Evolutionary conservation across 2,797 vertebrate species (phyloP).

Genomic region (Hyperoplus lanceolatus): DNA sequence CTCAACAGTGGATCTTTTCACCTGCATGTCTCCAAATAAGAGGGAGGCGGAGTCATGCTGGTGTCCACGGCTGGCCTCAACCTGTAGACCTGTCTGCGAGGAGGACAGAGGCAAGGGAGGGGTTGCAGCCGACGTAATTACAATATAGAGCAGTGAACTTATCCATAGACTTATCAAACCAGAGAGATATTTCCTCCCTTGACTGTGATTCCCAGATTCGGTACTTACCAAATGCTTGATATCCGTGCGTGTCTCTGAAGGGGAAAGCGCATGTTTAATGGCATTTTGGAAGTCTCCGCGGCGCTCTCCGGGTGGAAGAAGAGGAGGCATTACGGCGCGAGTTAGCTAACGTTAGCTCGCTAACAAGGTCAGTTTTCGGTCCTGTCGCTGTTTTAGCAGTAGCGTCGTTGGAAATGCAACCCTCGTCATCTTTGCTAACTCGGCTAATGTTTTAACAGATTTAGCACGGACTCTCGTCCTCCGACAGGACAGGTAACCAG

Average conservation of each 20-base stretch:
- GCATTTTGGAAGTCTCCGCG: conserved; percentile 68
- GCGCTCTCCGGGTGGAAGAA: conserved; percentile 58
- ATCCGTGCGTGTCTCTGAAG: conserved; percentile 12
- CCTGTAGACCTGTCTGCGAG: conserved; percentile 75
- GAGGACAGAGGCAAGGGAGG: conserved; percentile 72
- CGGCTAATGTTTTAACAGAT: background rate
- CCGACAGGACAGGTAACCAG: conserved; percentile 35
- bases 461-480: background rate
- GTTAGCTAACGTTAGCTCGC: conserved; percentile 82
- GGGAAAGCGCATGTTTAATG: conserved; percentile 69
- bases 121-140: conserved; percentile 58
- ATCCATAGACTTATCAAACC: conserved; percentile 39
- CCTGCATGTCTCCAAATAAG: conserved; percentile 53
- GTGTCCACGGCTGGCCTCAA: conserved; percentile 70
- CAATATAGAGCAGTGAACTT: conserved; percentile 47
- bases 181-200: background rate
- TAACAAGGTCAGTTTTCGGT: conserved; percentile 83
- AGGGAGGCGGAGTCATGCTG: conserved; percentile 72
- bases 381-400: background rate
- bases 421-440: background rate
- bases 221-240: background rate
- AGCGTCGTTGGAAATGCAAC: background rate
- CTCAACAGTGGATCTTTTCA: conserved; percentile 37
- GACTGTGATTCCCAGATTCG: conserved; percentile 4
- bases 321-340: conserved; percentile 72